Base-by-base conservation (phyloP, 2,888 invertebrate genomes). In the Plagodis pulveraria region DNA sequence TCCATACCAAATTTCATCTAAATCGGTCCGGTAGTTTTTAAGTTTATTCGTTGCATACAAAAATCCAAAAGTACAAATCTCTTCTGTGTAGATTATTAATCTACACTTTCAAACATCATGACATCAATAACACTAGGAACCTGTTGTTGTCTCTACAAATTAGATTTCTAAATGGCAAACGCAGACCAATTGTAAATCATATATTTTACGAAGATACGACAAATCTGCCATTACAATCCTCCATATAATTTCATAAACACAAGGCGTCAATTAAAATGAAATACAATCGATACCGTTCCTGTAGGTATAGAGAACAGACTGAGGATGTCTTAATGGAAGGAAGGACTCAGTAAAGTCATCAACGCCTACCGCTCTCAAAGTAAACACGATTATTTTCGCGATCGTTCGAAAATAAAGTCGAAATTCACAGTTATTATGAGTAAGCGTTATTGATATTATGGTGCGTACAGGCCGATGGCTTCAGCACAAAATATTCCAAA, bases 291-390 rank as follows among this genome's bases (percentile, higher is more conserved):
- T 73, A 74, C 67, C 12, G 42, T 42, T 65, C 54, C 56, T 60
- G 62, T n/a, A n/a, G n/a, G n/a, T 66, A 72, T 70, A 48, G 65
- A 67, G 62, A 69, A 59, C 60, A 64, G 62, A 69, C 69, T 69
- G 73, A 64, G 70, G 67, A 72, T 65, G 74, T 74, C 78, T 74
- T 73, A 77, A 83, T 77, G 74, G 83, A 77, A 88, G 91, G 90
- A 91, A 86, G 80, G 71, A 54, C 69, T 60, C 72, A 74, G 78
- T 91, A 87, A 91, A 91, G 66, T 74, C 78, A 81, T 91, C 90
- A 89, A 79, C 91, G 74, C 84, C 71, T 69, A 68, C 76, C 70
- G 84, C 76, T 83, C 78, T 84, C 86, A 88, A 87, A 87, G 86
- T 77, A 85, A 86, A 84, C 79, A 86, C 62, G 70, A 76, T 78